A percentile compares a stretch with the other conserved stretches of the same genome.
Conservation (phyloP, 1,140 invertebrate genomes). For the Lutraria rhynchaena region DNA sequence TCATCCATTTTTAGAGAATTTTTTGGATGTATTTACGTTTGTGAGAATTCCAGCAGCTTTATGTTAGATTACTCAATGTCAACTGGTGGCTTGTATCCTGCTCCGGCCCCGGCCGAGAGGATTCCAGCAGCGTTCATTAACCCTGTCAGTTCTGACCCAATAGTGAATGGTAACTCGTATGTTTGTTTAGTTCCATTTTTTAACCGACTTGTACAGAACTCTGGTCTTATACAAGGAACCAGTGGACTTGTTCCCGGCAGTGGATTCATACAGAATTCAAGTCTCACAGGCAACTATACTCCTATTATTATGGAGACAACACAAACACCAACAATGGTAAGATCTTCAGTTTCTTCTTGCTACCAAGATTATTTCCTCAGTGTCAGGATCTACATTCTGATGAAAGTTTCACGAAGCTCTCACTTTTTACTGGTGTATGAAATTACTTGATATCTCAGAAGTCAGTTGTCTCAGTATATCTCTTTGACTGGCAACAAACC, state of each 20-base stretch:
- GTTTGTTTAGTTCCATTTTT: slow-evolving; percentile 56
- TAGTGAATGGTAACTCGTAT: slow-evolving; percentile 36
- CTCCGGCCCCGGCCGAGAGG: slow-evolving; percentile 41
- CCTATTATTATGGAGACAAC: slow-evolving; percentile 54
- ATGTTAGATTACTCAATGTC: slow-evolving; percentile 56
- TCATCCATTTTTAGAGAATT: no score
- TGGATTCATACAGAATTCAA: slow-evolving; percentile 47
- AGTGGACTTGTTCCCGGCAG: slow-evolving; percentile 30
- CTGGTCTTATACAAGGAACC: slow-evolving; percentile 49
- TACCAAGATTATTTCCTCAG: no score
- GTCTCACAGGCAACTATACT: slow-evolving; percentile 49
- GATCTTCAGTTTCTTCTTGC: no score
- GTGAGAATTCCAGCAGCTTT: slow-evolving; percentile 11
- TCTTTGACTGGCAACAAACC: no score
- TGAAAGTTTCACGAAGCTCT: no score
- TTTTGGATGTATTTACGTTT: not conserved
- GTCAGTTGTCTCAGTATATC: no score
- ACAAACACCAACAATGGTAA: slow-evolving; percentile 55
- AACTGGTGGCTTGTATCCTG: slow-evolving; percentile 54
- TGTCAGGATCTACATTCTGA: no score
- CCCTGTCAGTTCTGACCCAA: slow-evolving; percentile 14
- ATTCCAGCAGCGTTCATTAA: slow-evolving; percentile 43
- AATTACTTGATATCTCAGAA: no score
- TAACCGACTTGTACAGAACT: slow-evolving; percentile 54
- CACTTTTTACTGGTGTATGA: no score